Base-by-base conservation (phyloP, 2,113 vertebrate species). In the Montifringilla adamsi region DNA sequence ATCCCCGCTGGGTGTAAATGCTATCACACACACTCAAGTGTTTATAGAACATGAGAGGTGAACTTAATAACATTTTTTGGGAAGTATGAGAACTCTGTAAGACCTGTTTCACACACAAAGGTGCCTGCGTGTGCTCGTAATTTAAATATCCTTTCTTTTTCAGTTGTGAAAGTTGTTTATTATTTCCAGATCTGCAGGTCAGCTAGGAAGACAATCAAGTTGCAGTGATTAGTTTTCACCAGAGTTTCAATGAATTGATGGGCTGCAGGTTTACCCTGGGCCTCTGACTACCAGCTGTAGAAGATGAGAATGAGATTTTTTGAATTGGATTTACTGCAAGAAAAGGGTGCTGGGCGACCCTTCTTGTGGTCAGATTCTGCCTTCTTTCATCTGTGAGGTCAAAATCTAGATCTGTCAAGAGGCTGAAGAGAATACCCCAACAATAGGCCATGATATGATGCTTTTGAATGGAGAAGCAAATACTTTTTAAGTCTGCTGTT, bases 171-270 rank as follows among this genome's bases (percentile, higher is more conserved):
- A 21, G 5, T 37, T 63, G 11, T 15, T 89, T 67, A 15, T 69
- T 83, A 41, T 78, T 90, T 94, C 55, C 20, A 49, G 7, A 76
- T 76, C 22, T 58, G n/a, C 23, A 93, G 17, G 5, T 33, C 49
- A 20, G 4, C 35, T 31, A 60, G 47, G 39, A 82, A 68, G 66
- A 49, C 0, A 1, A 28, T 59, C 27, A n/a, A 6, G 27, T 60
- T 55, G 30, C 74, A 89, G 28, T 15, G 0, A 11, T 39, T 52
- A 10, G 1, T 43, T 87, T 91, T 16, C 43, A 69, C 20, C 4
- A 11, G 11, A 67, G 19, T 5, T 56, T 89, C 43, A 59, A 0
- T 13, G 44, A 83, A 63, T 9, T 0, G 1, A 3, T n/a, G 23
- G 10, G 37, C 21, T 55, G 8, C 17, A 55, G 10, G 8, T 63